Evolutionary conservation across 2,888 invertebrate genomes (phyloP).

Genomic region (Drosophila acutilabella): DNA sequence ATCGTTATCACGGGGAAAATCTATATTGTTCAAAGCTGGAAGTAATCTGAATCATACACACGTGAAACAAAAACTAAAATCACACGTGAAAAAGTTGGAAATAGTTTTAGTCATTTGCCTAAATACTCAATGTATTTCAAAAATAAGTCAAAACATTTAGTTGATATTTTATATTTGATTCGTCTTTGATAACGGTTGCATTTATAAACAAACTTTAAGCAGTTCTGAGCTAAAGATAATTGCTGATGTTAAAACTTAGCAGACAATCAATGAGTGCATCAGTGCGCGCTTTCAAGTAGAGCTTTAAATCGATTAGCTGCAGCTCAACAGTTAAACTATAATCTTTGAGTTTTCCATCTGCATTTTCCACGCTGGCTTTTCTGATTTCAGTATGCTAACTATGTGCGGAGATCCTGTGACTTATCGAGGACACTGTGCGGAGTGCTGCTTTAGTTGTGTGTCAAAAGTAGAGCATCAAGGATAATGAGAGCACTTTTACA

Average conservation of each 20-base stretch:
- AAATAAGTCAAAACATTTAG: no score
- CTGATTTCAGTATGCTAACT: constrained; percentile 3
- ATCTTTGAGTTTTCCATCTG: constrained; percentile 1
- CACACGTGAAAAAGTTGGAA: no score
- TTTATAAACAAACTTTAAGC: no score
- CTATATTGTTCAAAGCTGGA: neutral
- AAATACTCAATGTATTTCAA: no score
- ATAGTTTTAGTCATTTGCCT: no score
- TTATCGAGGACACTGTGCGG: constrained; percentile 40
- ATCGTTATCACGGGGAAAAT: no score
- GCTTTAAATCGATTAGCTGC: neutral
- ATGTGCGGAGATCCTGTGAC: constrained; percentile 15
- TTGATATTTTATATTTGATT: no score
- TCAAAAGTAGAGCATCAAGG: constrained; percentile 75
- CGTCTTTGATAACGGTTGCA: no score
- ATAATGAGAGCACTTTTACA: constrained; percentile 75
- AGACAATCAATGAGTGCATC: neutral
- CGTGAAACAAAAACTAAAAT: neutral
- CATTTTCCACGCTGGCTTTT: neutral
- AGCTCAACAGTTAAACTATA: neutral
- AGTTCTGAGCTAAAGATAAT: neutral
- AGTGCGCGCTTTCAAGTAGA: neutral
- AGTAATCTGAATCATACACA: neutral
- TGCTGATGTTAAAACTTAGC: neutral
- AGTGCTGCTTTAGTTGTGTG: constrained; percentile 43